Base-by-base conservation (phyloP, 2,888 invertebrate species). In the Agriopis aurantiaria region DNA sequence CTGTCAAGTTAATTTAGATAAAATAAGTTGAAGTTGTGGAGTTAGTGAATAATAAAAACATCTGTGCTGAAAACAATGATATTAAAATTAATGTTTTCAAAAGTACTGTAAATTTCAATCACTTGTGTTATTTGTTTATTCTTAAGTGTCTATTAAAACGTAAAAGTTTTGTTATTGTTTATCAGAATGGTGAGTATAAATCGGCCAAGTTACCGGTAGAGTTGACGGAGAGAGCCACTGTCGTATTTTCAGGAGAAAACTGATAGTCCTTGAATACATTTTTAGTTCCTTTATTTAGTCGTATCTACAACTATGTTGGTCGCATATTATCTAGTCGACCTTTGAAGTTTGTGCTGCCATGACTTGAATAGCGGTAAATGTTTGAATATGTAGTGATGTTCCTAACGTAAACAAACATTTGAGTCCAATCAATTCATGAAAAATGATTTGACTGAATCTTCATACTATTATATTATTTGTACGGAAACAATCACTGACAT, bases 261-360 rank as follows among this genome's bases (percentile, higher is more conserved):
- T 49, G 8, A 8, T 49, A 11, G 12, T 12, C 12, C 14, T 49
- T 1, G 1, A 14, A n/a, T 8, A 49, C 7, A 6, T 14, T 14
- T 14, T 49, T 52, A 52, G 52, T 52, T 52, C 10, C 23, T 4
- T 33, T 8, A 23, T 52, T 17, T 52, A 0, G 9, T 3, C 49
- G 6, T 8, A 10, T 17, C 1, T 4, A 10, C 9, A 23, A 3
- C 23, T 23, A 23, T 9, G 23, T 52, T 52, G 17, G 23, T 23
- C 8, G 8, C 8, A 8, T 9, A 2, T 4, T 51, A 51, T 17
- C n/a, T 52, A 11, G 9, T 52, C 11, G 52, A 52, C 52, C 52
- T 52, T 52, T 52, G 52, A 52, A 52, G 52, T 52, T 52, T 52
- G 52, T 23, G 10, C 8, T 9, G 23, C 52, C 23, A 9, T 52